phyloP scores from a whole-genome alignment of 2,113 vertebrate genomes.

The Lichenostomus cassidix region DNA sequence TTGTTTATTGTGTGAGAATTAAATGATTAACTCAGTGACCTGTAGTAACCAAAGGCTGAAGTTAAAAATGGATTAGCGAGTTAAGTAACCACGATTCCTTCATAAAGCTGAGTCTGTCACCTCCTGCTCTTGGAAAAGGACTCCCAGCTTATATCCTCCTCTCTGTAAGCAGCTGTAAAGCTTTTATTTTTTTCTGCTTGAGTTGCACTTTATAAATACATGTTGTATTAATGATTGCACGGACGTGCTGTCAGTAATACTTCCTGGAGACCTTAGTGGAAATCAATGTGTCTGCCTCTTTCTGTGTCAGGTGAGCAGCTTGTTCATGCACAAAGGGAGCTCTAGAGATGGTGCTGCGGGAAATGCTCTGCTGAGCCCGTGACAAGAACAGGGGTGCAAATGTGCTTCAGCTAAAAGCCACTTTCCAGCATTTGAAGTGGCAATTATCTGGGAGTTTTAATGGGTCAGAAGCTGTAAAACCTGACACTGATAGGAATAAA shows the following conservation, averaged over 20 bases:
- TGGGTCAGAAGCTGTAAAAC: background rate
- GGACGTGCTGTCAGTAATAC: background rate
- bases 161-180: background rate
- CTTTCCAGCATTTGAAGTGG: background rate
- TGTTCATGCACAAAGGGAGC: background rate
- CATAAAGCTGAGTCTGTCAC: background rate
- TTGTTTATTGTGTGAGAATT: background rate
- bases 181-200: background rate
- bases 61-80: slow-evolving; percentile 48
- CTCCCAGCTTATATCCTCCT: background rate
- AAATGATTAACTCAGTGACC: slow-evolving; percentile 31
- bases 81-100: background rate
- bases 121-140: background rate
- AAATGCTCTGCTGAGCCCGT: background rate
- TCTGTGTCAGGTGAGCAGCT: background rate
- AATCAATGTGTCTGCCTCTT: background rate
- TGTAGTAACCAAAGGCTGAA: slow-evolving; percentile 15
- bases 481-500: background rate
- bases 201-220: background rate
- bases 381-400: background rate
- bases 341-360: background rate
- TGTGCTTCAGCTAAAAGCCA: background rate
- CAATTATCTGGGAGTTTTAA: background rate
- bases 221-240: background rate
- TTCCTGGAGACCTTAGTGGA: background rate